A percentile compares a stretch with the other conserved stretches of the same genome.
phyloP scores from a whole-genome alignment of 1,140 invertebrate genomes.

The Ceratina australensis region DNA sequence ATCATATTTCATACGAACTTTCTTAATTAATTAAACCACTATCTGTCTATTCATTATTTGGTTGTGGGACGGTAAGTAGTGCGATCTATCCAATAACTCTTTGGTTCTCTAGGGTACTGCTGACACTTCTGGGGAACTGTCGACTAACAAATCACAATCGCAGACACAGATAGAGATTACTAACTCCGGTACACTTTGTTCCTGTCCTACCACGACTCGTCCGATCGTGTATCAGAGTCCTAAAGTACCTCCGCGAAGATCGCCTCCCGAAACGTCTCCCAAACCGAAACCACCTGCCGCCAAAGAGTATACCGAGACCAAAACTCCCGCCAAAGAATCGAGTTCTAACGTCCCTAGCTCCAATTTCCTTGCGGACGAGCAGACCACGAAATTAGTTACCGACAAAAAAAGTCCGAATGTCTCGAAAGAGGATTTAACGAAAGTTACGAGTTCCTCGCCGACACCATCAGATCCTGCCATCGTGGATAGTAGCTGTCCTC shows the following conservation, averaged over 20 bases:
- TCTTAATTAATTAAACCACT: slow-evolving; percentile 12
- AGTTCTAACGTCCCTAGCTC: slow-evolving; percentile 7
- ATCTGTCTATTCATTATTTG: slow-evolving; percentile 36
- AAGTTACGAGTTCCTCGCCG: slow-evolving; percentile 4
- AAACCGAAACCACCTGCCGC: slow-evolving; percentile 45
- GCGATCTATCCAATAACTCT: slow-evolving; percentile 58
- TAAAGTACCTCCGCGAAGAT: slow-evolving; percentile 69
- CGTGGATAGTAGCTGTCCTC: not conserved
- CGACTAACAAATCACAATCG: slow-evolving; percentile 73
- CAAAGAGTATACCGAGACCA: slow-evolving; percentile 39
- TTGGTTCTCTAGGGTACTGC: slow-evolving; percentile 77
- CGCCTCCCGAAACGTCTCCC: slow-evolving; percentile 60
- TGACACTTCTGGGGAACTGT: slow-evolving; percentile 72
- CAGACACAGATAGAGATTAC: slow-evolving; percentile 66
- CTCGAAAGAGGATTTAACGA: slow-evolving; percentile 42
- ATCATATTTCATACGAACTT: not conserved
- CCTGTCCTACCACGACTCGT: slow-evolving; percentile 57
- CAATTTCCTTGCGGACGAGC: slow-evolving; percentile 26
- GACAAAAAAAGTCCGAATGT: slow-evolving; percentile 27
- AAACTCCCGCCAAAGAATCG: slow-evolving; percentile 43
- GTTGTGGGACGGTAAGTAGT: slow-evolving; percentile 50
- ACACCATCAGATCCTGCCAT: not conserved
- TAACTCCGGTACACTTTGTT: slow-evolving; percentile 68
- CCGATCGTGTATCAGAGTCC: slow-evolving; percentile 74
- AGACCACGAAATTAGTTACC: not conserved